A percentile compares a stretch with the other conserved stretches of the same genome.
These are phyloP conservation scores for Tangara arthus DNA, from an alignment of 2,797 vertebrate genomes.

Conservation along the genomic window DNA sequence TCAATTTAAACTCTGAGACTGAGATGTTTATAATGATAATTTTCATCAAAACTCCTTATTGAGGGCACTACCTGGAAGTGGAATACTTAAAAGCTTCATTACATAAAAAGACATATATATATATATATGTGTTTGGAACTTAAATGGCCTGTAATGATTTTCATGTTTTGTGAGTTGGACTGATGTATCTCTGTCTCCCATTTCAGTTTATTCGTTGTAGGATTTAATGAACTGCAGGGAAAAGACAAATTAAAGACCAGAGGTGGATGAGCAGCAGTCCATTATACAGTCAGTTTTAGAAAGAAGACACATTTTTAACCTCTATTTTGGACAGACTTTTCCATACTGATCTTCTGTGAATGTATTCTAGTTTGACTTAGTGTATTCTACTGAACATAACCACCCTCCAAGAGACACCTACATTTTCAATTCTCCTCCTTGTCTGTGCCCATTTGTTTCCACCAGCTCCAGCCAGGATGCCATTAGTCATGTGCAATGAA, in stretches of 20 bases:
- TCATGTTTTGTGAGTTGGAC: neutral
- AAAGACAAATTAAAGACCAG: neutral
- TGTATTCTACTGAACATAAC: neutral
- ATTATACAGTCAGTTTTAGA: neutral
- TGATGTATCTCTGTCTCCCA: neutral
- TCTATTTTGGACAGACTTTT: neutral
- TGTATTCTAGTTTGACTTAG: neutral
- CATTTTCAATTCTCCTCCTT: conserved; percentile 13
- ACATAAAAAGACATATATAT: neutral
- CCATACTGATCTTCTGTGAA: neutral
- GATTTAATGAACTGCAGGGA: neutral
- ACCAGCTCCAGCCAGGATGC: conserved; percentile 40
- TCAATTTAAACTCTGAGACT: neutral
- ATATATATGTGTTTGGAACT: neutral
- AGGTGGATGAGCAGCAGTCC: neutral
- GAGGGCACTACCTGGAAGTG: neutral
- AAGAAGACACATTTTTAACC: neutral
- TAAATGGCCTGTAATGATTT: neutral
- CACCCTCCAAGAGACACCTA: neutral
- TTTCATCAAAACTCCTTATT: neutral
- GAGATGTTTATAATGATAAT: neutral
- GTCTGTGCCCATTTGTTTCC: conserved; percentile 40
- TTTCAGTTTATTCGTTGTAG: conserved; percentile 4
- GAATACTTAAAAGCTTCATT: neutral
- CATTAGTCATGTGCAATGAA: conserved; percentile 53